Evolutionary conservation across 2,888 invertebrate species (phyloP).

Genomic region (Sarcophaga caerulescens): DNA sequence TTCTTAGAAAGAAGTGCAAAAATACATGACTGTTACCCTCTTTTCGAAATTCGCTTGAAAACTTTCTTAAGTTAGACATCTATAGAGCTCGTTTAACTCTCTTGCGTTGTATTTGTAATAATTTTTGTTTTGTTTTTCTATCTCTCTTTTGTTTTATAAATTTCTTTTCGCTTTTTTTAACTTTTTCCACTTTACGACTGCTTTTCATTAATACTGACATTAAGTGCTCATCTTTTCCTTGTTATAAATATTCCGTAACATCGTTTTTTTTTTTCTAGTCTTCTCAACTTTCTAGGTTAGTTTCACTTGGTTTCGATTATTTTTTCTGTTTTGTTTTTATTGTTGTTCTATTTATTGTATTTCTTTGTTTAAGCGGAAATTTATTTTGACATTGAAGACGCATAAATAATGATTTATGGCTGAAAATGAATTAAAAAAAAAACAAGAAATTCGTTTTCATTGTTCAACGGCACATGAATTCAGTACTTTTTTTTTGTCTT

Average conservation of each 20-base stretch:
- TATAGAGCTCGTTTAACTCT: too few relatives aligned
- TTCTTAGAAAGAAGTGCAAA: too few relatives aligned
- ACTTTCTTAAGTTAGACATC: too few relatives aligned
- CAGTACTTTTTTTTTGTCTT: too few relatives aligned
- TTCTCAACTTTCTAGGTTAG: not conserved
- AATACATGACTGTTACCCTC: too few relatives aligned
- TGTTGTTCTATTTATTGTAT: constrained; percentile 53
- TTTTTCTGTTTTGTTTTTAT: not conserved
- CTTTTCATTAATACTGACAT: constrained; percentile 60
- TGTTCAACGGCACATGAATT: not conserved
- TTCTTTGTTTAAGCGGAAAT: constrained; percentile 71
- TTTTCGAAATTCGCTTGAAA: too few relatives aligned
- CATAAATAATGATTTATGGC: constrained; percentile 77
- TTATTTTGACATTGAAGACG: constrained; percentile 73
- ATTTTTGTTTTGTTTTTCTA: not conserved
- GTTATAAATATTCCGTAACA: constrained; percentile 1
- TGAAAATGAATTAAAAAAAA: constrained; percentile 44
- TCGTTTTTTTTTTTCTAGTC: not conserved
- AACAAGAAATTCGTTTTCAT: constrained; percentile 2
- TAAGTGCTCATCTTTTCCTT: constrained; percentile 49
- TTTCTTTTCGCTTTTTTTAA: not conserved
- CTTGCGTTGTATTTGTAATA: not conserved
- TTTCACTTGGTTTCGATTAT: not conserved
- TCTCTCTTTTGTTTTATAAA: not conserved
- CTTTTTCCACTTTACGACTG: not conserved